Percentiles rank a stretch among this genome's conserved stretches.
Conservation (phyloP, 2,888 invertebrate genomes). For the Auanema sp. region DNA sequence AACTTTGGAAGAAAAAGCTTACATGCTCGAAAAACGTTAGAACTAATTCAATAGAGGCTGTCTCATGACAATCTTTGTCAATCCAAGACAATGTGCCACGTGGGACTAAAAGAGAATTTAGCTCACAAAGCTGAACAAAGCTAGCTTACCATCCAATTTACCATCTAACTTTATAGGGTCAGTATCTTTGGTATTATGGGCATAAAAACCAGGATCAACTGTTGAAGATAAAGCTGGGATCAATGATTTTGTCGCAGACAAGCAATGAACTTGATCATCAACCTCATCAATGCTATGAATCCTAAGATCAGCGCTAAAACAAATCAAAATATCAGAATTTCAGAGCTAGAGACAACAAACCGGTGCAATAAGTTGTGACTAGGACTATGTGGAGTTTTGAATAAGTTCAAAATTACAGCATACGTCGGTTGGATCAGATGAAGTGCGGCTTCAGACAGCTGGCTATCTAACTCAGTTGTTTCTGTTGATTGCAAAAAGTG, state of each 20-base stretch:
- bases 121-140: neutral
- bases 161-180: constrained; percentile 14
- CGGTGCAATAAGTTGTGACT: constrained; percentile 44
- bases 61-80: constrained; percentile 32
- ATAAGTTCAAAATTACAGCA: constrained; percentile 39
- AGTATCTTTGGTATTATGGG: constrained; percentile 11
- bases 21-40: constrained; percentile 28
- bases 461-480: constrained; percentile 15
- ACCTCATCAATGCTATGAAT: constrained; percentile 21
- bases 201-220: constrained; percentile 22
- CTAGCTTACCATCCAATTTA: neutral
- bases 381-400: constrained; percentile 44
- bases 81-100: constrained; percentile 42
- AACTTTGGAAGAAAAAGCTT: neutral
- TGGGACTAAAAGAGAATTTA: constrained; percentile 21
- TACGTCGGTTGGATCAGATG: constrained; percentile 40
- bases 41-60: constrained; percentile 41
- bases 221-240: constrained; percentile 26
- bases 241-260: constrained; percentile 5
- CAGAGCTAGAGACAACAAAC: constrained; percentile 2
- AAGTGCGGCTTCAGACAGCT: constrained; percentile 33
- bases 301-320: constrained; percentile 29
- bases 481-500: constrained; percentile 51
- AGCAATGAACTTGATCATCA: constrained; percentile 12
- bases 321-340: neutral